phyloP scores from a whole-genome alignment of 2,797 vertebrate species.

The Hapalemur alaotrensis region DNA sequence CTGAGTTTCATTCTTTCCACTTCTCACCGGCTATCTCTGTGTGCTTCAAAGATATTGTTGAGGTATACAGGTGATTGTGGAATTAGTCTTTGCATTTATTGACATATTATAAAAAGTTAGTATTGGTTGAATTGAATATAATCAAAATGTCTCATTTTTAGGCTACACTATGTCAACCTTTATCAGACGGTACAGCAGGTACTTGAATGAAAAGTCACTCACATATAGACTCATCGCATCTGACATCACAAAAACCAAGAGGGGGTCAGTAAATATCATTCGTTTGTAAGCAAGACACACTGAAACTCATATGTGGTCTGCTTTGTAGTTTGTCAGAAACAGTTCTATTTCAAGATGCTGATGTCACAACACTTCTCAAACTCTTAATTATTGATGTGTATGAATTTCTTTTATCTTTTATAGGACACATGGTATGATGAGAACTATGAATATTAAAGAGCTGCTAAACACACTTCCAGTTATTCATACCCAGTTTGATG shows the following conservation, averaged over 20 bases:
- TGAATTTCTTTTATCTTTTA: conserved; percentile 46
- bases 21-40: neutral
- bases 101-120: neutral
- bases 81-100: neutral
- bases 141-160: conserved; percentile 78
- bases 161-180: conserved; percentile 97
- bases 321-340: neutral
- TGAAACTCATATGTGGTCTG: neutral
- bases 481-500: conserved; percentile 96
- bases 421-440: conserved; percentile 94
- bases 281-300: neutral
- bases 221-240: conserved; percentile 94
- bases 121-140: conserved; percentile 31
- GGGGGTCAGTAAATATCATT: conserved; percentile 87
- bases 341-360: neutral
- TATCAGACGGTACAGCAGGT: conserved; percentile 95
- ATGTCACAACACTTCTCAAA: neutral
- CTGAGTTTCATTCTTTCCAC: neutral
- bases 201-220: conserved; percentile 97
- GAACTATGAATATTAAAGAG: conserved; percentile 94
- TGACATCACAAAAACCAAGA: conserved; percentile 98
- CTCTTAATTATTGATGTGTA: neutral
- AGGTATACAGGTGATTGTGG: neutral
- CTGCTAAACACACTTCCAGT: conserved; percentile 95
- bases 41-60: neutral